phyloP scores from a whole-genome alignment of 2,797 vertebrate genomes.

The Ambastaia sidthimunki region DNA sequence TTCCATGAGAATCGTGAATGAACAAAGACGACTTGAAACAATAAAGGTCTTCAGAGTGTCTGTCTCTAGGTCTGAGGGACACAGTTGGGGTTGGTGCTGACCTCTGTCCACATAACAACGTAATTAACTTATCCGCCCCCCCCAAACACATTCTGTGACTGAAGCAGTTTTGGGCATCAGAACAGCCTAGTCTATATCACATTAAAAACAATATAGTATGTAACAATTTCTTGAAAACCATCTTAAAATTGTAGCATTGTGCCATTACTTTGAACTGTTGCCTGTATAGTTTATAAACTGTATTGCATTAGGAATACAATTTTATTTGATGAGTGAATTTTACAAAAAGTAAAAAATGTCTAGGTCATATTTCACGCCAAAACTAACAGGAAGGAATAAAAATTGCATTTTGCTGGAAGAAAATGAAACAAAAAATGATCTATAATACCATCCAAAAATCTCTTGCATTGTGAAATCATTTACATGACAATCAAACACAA shows the following conservation, averaged over 20 bases:
- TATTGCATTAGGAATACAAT: too few species aligned
- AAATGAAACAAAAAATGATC: too few species aligned
- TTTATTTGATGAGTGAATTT: too few species aligned
- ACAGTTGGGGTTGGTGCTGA: constrained; percentile 40
- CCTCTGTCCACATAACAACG: constrained; percentile 41
- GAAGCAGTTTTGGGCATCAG: neutral
- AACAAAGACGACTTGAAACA: constrained; percentile 68
- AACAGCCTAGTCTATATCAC: neutral
- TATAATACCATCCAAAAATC: neutral
- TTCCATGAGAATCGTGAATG: constrained; percentile 61
- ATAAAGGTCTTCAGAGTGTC: constrained; percentile 61
- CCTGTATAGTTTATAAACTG: too few species aligned
- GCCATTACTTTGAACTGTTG: neutral
- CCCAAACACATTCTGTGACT: constrained; percentile 4
- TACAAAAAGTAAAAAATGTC: too few species aligned
- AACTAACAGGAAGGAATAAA: neutral
- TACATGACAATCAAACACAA: too few species aligned
- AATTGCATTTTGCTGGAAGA: neutral
- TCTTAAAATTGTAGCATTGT: neutral
- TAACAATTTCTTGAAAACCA: too few species aligned
- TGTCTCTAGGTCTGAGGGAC: constrained; percentile 53
- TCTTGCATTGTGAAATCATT: neutral
- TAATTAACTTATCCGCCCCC: constrained; percentile 36
- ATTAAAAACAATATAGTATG: neutral
- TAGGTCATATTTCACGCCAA: neutral